Percentiles rank a stretch among this genome's conserved stretches.
Evolutionary conservation across 2,797 vertebrate genomes (phyloP).

Genomic region (Sebastes steindachneri): DNA sequence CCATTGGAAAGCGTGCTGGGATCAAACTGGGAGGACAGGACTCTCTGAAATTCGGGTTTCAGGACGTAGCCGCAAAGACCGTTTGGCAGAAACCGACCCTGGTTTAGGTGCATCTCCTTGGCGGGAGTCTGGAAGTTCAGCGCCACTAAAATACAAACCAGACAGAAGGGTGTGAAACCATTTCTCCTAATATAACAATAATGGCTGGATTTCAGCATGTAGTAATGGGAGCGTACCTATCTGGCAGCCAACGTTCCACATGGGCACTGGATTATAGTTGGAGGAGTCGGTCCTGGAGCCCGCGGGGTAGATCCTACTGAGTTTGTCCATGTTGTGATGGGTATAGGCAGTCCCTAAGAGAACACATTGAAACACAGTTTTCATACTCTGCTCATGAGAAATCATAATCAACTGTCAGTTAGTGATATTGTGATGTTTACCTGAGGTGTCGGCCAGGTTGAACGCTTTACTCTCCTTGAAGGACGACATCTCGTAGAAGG

Average conservation of each 20-base stretch:
- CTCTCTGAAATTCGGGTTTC: slow-evolving; percentile 91
- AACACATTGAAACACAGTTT: neutral
- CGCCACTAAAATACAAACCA: slow-evolving; percentile 84
- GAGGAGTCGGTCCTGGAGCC: slow-evolving; percentile 96
- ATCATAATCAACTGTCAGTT: neutral
- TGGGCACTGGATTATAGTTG: slow-evolving; percentile 92
- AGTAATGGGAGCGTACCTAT: slow-evolving; percentile 38
- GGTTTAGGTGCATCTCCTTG: slow-evolving; percentile 94
- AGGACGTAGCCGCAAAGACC: slow-evolving; percentile 90
- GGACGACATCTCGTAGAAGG: slow-evolving; percentile 94
- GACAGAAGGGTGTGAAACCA: neutral
- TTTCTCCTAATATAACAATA: neutral
- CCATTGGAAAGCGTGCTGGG: slow-evolving; percentile 82
- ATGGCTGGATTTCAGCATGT: neutral
- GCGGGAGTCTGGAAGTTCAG: slow-evolving; percentile 95
- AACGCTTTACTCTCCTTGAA: slow-evolving; percentile 91
- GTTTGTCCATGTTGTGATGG: slow-evolving; percentile 90
- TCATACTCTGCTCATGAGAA: neutral
- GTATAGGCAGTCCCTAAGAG: slow-evolving; percentile 82
- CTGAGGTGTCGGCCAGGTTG: slow-evolving; percentile 87
- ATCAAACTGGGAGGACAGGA: slow-evolving; percentile 85
- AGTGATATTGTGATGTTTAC: slow-evolving; percentile 66
- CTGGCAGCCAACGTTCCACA: slow-evolving; percentile 97
- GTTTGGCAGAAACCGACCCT: slow-evolving; percentile 91
- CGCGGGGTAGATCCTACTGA: slow-evolving; percentile 94